Conservation (phyloP, 2,888 invertebrate species). For the Oscheius onirici region DNA sequence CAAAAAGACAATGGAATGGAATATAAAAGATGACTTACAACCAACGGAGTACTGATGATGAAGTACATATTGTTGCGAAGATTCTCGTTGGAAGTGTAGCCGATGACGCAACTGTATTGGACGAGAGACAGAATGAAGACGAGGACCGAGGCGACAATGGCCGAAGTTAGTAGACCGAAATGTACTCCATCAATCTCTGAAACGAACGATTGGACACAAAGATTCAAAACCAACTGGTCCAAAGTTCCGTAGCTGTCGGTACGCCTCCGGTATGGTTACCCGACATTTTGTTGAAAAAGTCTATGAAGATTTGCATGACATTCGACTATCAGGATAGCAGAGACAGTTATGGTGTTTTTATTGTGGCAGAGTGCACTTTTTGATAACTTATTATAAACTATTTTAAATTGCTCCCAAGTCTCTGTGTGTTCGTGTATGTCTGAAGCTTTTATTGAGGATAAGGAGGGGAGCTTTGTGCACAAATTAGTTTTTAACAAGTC, state of each 20-base stretch:
- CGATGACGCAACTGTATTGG: neutral
- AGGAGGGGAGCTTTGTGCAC: too few species aligned
- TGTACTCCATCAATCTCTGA: slow-evolving; percentile 11
- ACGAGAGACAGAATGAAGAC: neutral
- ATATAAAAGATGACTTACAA: too few species aligned
- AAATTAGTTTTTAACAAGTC: too few species aligned
- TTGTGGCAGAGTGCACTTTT: too few species aligned
- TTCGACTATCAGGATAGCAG: too few species aligned
- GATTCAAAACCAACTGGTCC: neutral
- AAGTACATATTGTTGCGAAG: slow-evolving; percentile 28
- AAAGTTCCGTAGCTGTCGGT: slow-evolving; percentile 1
- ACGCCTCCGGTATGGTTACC: neutral
- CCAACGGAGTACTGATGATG: slow-evolving; percentile 2
- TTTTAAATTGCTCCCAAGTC: too few species aligned
- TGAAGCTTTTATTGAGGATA: too few species aligned
- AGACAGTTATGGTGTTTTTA: too few species aligned
- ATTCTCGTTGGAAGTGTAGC: slow-evolving; percentile 24
- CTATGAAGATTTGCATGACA: too few species aligned
- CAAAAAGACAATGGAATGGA: too few species aligned
- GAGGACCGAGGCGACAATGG: slow-evolving; percentile 1
- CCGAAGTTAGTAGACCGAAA: neutral
- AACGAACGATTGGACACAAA: neutral
- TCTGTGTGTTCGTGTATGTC: too few species aligned
- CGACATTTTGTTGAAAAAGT: neutral
- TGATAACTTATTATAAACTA: too few species aligned